These are phyloP conservation scores for Himalopsyche japonica DNA, from an alignment of 2,888 invertebrate genomes.

Conservation along the genomic window DNA sequence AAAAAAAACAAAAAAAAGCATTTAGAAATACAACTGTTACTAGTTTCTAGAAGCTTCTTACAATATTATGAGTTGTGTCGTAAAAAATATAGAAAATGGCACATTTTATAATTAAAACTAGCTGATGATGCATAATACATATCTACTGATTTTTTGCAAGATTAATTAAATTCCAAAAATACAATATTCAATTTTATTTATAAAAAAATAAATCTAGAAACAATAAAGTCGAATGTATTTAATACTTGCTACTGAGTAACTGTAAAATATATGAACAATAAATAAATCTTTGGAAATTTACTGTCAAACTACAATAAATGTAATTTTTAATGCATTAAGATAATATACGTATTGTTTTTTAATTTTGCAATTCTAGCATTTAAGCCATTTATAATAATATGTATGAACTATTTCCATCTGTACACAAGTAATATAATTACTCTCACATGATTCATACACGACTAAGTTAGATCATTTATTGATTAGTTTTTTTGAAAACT, in stretches of 20 bases:
- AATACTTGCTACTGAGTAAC: background rate
- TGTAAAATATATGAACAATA: slow-evolving; percentile 8
- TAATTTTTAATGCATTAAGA: background rate
- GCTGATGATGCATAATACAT: background rate
- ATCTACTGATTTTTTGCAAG: background rate
- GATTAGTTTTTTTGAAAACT: too few species aligned
- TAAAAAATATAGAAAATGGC: background rate
- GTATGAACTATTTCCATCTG: background rate
- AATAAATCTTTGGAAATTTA: slow-evolving; percentile 25
- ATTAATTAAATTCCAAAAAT: background rate
- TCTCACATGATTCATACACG: background rate
- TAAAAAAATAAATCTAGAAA: background rate
- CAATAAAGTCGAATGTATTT: background rate
- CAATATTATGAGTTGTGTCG: background rate
- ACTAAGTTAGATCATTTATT: too few species aligned
- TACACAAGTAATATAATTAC: background rate
- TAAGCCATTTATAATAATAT: background rate
- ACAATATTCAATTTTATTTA: background rate
- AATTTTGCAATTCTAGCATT: background rate
- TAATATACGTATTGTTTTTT: background rate
- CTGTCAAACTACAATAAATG: background rate
- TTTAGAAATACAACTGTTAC: background rate
- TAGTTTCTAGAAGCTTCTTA: background rate
- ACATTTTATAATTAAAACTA: background rate
- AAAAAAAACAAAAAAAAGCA: background rate